Base-by-base conservation (phyloP, 2,113 vertebrate species). In the Phocoena phocoena region DNA sequence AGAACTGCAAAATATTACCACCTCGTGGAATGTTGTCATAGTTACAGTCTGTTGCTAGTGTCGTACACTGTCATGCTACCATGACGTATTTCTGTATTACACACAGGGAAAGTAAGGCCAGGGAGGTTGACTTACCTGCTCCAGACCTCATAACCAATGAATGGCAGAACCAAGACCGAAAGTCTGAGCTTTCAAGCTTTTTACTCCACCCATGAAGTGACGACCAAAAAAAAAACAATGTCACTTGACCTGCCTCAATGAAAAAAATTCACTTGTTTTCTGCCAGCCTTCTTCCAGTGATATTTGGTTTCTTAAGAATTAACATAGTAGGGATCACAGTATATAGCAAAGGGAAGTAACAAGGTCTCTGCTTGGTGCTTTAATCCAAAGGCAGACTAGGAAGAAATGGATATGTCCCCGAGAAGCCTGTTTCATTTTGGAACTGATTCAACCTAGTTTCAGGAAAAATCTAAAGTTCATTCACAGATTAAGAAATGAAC, bases 401-500 rank as follows among this genome's bases (percentile, higher is more conserved):
- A 96, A 92, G 71, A 91, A 94, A 41, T n/a, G 36, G 60, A 5
- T 93, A 62, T 92, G 50, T 97, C 97, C 97, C 97, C 97, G 97
- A 98, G 97, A 97, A 97, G 70, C 73, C 95, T 90, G 47, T 94
- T 97, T 97, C 58, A 95, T 93, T 97, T 97, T 91, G 62, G 70
- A 97, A 90, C 12, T 84, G 68, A 97, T 92, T 96, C 63, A 80
- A 74, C 83, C 82, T 93, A 97, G 93, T 95, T 97, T 95, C 95
- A 96, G 92, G 96, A 93, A 96, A 93, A 98, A 86, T 58, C 47
- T 84, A 60, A 96, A 96, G 26, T 89, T 94, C 88, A 93, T 79
- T 88, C 95, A 94, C n/a, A 94, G 41, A 82, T 53, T 95, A 73
- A 90, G 41, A 96, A 97, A 94, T 77, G 47, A 96, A 95, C 60